phyloP scores from a whole-genome alignment of 1,140 invertebrate species.

The Diachasmimorpha longicaudata region DNA sequence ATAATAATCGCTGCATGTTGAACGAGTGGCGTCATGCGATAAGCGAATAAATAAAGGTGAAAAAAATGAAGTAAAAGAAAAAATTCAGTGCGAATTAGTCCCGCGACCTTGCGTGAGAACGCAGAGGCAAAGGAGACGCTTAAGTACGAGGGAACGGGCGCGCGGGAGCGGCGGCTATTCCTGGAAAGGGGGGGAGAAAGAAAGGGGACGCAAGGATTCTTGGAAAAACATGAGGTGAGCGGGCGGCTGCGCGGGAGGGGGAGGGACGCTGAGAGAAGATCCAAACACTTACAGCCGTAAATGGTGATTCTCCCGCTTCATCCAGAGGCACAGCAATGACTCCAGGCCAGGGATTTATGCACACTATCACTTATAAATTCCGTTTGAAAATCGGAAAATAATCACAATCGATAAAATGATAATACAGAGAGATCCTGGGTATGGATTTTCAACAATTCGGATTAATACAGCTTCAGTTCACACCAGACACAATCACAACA shows the following conservation, averaged over 20 bases:
- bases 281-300: constrained; percentile 33
- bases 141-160: background rate
- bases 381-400: background rate
- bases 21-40: constrained; percentile 21
- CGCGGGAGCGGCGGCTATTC: background rate
- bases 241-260: too few relatives aligned
- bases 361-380: background rate
- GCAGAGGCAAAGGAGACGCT: background rate
- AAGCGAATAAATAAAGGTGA: constrained; percentile 14
- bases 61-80: background rate
- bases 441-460: background rate
- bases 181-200: background rate
- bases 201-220: background rate
- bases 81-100: constrained; percentile 10
- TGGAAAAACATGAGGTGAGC: background rate
- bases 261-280: constrained; percentile 24
- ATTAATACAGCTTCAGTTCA: background rate
- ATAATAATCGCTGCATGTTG: constrained; percentile 1
- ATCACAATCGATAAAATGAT: too few relatives aligned
- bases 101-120: constrained; percentile 15
- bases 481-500: background rate
- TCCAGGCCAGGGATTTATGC: background rate
- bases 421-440: background rate
- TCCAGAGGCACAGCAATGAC: background rate
- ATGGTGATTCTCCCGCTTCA: constrained; percentile 21